phyloP scores from a whole-genome alignment of 2,797 vertebrate species.

The Ispidina picta region DNA sequence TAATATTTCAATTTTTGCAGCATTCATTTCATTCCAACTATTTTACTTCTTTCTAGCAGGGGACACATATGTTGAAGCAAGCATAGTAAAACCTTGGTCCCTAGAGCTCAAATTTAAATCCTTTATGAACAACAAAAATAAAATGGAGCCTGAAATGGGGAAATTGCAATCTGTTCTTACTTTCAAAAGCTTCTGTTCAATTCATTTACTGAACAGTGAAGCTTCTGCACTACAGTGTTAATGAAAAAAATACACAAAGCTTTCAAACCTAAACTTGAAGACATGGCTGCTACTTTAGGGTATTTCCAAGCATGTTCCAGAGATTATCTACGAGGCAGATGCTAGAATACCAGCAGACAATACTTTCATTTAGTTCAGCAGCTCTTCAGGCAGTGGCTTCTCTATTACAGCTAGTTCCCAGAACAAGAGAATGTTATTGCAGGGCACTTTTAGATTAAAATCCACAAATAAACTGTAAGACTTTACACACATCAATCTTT shows the following conservation, averaged over 20 bases:
- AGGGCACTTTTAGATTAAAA: slow-evolving; percentile 57
- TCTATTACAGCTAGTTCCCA: slow-evolving; percentile 17
- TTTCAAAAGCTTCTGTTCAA: slow-evolving; percentile 53
- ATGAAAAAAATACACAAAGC: slow-evolving; percentile 55
- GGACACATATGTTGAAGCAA: background rate
- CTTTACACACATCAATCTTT: slow-evolving; percentile 54
- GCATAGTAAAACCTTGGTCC: background rate
- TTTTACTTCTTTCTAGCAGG: background rate
- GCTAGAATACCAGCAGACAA: slow-evolving; percentile 48
- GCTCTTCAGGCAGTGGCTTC: slow-evolving; percentile 64
- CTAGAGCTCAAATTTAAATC: slow-evolving; percentile 20
- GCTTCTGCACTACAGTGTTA: slow-evolving; percentile 30
- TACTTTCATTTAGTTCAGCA: slow-evolving; percentile 63
- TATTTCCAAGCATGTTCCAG: slow-evolving; percentile 50
- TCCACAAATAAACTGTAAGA: slow-evolving; percentile 55
- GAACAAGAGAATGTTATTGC: slow-evolving; percentile 42
- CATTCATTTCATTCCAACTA: background rate
- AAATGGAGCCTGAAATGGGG: slow-evolving; percentile 13
- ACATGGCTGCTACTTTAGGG: slow-evolving; percentile 50
- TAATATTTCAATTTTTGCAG: background rate
- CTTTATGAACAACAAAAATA: slow-evolving; percentile 18
- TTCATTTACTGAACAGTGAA: slow-evolving; percentile 45
- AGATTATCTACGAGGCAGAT: slow-evolving; percentile 44
- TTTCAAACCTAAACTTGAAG: slow-evolving; percentile 64
- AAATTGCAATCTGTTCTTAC: slow-evolving; percentile 43